Conservation (phyloP, 1,140 invertebrate genomes). For the Eufriesea mexicana region DNA sequence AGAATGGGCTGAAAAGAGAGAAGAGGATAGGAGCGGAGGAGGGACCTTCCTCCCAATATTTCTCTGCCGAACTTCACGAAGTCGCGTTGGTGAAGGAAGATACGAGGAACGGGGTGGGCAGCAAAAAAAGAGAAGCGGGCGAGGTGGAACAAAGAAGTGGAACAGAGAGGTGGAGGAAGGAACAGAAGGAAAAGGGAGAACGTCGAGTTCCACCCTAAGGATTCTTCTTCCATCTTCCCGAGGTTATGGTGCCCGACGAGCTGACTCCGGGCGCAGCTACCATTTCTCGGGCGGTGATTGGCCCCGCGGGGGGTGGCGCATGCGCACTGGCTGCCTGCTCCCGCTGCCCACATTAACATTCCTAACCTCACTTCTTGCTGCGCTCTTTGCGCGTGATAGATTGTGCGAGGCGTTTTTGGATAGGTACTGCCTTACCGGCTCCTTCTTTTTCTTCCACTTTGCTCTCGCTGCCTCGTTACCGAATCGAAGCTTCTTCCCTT, state of each 20-base stretch:
- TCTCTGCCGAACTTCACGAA: slow-evolving; percentile 18
- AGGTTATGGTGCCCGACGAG: slow-evolving; percentile 67
- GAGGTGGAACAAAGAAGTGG: slow-evolving; percentile 5
- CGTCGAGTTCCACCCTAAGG: slow-evolving; percentile 38
- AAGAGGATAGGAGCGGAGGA: not conserved
- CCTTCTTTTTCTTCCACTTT: slow-evolving; percentile 57
- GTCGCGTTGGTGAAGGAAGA: slow-evolving; percentile 30
- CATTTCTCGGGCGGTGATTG: slow-evolving; percentile 81
- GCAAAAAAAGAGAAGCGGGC: slow-evolving; percentile 32
- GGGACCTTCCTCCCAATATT: slow-evolving; percentile 13
- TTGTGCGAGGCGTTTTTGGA: slow-evolving; percentile 73
- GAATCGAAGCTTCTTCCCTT: slow-evolving; percentile 41
- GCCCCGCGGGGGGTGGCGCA: slow-evolving; percentile 80
- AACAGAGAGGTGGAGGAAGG: slow-evolving; percentile 17
- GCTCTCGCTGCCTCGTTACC: slow-evolving; percentile 68
- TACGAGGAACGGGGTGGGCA: not conserved
- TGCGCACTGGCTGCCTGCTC: slow-evolving; percentile 73
- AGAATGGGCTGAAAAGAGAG: not conserved
- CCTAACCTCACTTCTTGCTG: slow-evolving; percentile 77
- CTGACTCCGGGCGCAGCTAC: slow-evolving; percentile 78
- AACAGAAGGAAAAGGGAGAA: slow-evolving; percentile 50
- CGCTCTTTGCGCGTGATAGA: slow-evolving; percentile 78
- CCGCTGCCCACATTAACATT: slow-evolving; percentile 78
- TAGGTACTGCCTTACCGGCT: slow-evolving; percentile 48
- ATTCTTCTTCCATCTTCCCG: slow-evolving; percentile 69